Conservation (phyloP, 2,113 vertebrate genomes). For the Pelecanoides urinatrix region DNA sequence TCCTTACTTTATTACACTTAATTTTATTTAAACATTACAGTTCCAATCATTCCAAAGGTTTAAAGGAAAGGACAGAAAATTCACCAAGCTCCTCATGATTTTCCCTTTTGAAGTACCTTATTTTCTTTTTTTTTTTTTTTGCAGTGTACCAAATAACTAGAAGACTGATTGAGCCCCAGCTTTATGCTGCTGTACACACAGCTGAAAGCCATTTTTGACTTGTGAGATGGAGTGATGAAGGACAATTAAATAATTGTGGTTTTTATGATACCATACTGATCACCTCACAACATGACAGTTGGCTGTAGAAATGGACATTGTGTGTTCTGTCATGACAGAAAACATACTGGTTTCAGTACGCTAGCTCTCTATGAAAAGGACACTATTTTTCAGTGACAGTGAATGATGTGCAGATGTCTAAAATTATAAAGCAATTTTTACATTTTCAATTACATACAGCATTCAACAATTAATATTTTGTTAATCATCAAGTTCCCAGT, state of each 20-base stretch:
- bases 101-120: background rate
- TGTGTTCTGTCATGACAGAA: background rate
- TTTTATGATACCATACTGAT: background rate
- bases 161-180: background rate
- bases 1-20: background rate
- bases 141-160: background rate
- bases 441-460: slow-evolving; percentile 51
- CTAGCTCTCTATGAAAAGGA: background rate
- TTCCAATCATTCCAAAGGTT: background rate
- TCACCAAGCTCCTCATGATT: background rate
- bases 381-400: slow-evolving; percentile 13
- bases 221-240: background rate
- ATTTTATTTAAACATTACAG: background rate
- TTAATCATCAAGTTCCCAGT: slow-evolving; percentile 42
- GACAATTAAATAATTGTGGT: background rate
- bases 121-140: background rate
- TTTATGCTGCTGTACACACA: background rate
- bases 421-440: slow-evolving; percentile 60
- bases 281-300: background rate
- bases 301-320: background rate
- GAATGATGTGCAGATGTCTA: slow-evolving; percentile 45
- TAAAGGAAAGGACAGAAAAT: background rate
- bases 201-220: background rate
- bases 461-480: slow-evolving; percentile 66
- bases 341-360: background rate